Base-by-base conservation (phyloP, 2,113 vertebrate species). In the Embiotoca jacksoni region DNA sequence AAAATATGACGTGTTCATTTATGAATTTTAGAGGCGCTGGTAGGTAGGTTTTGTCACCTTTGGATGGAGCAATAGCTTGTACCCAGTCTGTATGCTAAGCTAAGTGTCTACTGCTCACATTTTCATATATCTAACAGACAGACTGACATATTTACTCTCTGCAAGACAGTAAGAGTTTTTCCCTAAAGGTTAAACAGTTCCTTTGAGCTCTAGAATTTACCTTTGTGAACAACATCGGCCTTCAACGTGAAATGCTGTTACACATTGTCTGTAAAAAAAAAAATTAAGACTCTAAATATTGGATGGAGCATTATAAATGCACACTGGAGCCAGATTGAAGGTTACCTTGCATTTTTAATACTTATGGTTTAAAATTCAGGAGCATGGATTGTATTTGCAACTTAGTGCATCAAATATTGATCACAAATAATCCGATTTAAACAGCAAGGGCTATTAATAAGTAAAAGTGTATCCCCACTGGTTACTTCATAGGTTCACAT, bases 371-470 rank as follows among this genome's bases (percentile, higher is more conserved):
- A 80, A 36, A 50, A 77, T 80, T 85, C 32, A 84, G 32, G 15
- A 61, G 56, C 37, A 15, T 0, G 6, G n/a, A n/a, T 10, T 44
- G 3, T 37, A 6, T 46, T 36, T 41, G 15, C 23, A 36, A 52
- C 41, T 53, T 10, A 46, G 6, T 56, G 39, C 56, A 78, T 88
- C 23, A 78, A 82, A 81, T 74, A 77, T 81, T 83, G 14, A 79
- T 31, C 10, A 47, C n/a, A 52, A 68, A 67, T 52, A 47, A 33
- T 78, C 31, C 36, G 35, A 81, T 60, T 61, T 37, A 50, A 62
- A 59, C 6, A 65, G 13, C 10, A 32, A 78, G 73, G 37, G 23
- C 23, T 31, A 65, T 75, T 2, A 72, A 74, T 80, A 56, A 33
- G 39, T 78, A 23, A 78, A 74, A 74, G 23, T 23, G 23, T 23